Base-by-base conservation (phyloP, 2,113 vertebrate genomes). In the Carlito syrichta region DNA sequence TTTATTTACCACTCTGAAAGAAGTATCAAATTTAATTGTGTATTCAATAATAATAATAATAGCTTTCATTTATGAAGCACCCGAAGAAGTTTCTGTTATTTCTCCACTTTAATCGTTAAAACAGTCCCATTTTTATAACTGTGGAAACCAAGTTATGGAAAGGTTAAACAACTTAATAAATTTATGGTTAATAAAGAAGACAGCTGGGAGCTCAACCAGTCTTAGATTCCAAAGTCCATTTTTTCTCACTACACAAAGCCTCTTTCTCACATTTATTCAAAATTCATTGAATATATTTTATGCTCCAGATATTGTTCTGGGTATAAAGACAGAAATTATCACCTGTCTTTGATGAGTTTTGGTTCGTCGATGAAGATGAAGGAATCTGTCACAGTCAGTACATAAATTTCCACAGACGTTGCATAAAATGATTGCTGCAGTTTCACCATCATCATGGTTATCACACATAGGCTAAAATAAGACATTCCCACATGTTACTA, bases 341-440 rank as follows among this genome's bases (percentile, higher is more conserved):
- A 99, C 99, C 99, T 99, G 99, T 99, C 99, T 99, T 98, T 99
- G 99, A 90, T 99, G 99, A 94, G 99, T 99, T 98, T 99, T 99
- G n/a, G 99, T 99, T 97, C 99, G 99, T 25, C 99, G 99, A 97
- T 99, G 99, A 95, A 99, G 99, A 96, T 99, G 99, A 83, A 99
- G 99, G 98, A 99, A 99, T 85, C 99, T 98, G 98, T 99, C 99
- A 48, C 99, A 99, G 97, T 99, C 99, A 7, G 99, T 99, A 97
- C 99, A 99, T 45, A 99, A 98, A 98, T 99, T 99, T 52, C 99
- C 99, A 97, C 99, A 99, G 77, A 99, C 76, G 54, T 99, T 99
- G 97, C 99, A 99, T 58, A 99, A 98, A 98, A 99, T 99, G 97
- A 99, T 99, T 82, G 99, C 99, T 14, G 99, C 99, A 3, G 99